phyloP scores from a whole-genome alignment of 2,113 vertebrate species.

The Ochotona princeps region DNA sequence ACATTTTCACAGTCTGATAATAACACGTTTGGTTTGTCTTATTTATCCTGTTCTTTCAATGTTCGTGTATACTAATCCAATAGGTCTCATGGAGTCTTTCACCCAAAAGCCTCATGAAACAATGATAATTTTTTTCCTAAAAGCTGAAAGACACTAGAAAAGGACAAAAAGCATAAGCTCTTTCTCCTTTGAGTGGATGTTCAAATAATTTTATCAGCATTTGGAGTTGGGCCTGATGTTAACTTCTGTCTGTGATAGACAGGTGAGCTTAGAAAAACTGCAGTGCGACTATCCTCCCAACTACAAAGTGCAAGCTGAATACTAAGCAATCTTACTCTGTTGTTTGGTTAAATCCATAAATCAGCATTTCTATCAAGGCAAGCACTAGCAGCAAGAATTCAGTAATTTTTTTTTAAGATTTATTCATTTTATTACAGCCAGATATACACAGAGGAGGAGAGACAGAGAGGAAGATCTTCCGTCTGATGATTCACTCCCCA shows the following conservation, averaged over 20 bases:
- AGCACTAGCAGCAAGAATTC: not conserved
- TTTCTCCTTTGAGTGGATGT: not conserved
- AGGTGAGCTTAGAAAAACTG: conserved; percentile 8
- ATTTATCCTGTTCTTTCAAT: not conserved
- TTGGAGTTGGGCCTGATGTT: not conserved
- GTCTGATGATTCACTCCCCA: too few relatives aligned
- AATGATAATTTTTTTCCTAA: not conserved
- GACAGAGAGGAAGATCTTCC: too few relatives aligned
- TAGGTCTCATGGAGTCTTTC: not conserved
- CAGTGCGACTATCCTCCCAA: not conserved
- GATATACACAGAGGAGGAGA: too few relatives aligned
- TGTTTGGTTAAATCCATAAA: not conserved
- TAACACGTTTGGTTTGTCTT: not conserved
- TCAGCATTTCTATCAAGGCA: not conserved
- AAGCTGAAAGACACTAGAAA: not conserved
- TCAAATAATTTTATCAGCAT: conserved; percentile 1
- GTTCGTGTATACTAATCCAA: not conserved
- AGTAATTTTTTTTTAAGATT: not conserved
- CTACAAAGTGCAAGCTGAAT: not conserved
- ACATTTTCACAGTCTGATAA: not conserved
- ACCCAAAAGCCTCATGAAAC: conserved; percentile 16
- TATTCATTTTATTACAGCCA: too few relatives aligned
- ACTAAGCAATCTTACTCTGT: not conserved
- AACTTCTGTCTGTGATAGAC: not conserved
- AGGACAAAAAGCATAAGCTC: not conserved